Evolutionary conservation across 1,140 invertebrate species (phyloP).

Genomic region (Whitmania pigra): DNA sequence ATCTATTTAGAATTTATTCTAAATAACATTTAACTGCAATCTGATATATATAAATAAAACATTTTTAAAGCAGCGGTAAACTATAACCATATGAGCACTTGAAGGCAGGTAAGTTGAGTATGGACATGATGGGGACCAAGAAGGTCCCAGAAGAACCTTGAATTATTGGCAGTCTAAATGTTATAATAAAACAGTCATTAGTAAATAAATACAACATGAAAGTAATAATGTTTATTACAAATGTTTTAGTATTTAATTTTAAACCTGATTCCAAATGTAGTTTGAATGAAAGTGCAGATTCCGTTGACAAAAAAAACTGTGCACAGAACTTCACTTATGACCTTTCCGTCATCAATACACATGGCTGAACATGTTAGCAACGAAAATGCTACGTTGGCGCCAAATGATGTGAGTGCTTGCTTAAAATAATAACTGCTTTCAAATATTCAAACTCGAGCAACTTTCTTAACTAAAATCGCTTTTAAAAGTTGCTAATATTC

Average conservation of each 20-base stretch:
- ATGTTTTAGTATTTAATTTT: neutral
- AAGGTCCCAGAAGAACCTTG: conserved; percentile 20
- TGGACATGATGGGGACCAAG: conserved; percentile 23
- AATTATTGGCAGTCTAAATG: conserved; percentile 22
- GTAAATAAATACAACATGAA: too few species aligned
- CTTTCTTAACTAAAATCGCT: too few species aligned
- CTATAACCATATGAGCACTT: conserved; percentile 10
- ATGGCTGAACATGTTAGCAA: conserved; percentile 67
- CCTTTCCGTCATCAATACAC: conserved; percentile 65
- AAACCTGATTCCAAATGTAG: conserved; percentile 64
- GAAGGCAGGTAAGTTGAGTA: conserved; percentile 17
- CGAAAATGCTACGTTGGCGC: conserved; percentile 66
- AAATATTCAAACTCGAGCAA: conserved; percentile 54
- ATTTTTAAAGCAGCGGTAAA: too few species aligned
- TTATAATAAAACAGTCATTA: too few species aligned
- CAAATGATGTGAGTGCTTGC: conserved; percentile 57
- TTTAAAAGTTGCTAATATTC: too few species aligned
- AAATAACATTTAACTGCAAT: too few species aligned
- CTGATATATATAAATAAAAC: too few species aligned
- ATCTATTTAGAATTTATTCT: too few species aligned
- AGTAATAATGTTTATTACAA: too few species aligned
- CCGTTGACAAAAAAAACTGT: conserved; percentile 80
- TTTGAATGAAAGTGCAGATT: conserved; percentile 64
- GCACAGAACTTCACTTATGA: conserved; percentile 66
- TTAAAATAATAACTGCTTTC: too few species aligned